These are phyloP conservation scores for Petrocephalus microphthalmus DNA, from an alignment of 2,113 vertebrate species.

Conservation along the genomic window DNA sequence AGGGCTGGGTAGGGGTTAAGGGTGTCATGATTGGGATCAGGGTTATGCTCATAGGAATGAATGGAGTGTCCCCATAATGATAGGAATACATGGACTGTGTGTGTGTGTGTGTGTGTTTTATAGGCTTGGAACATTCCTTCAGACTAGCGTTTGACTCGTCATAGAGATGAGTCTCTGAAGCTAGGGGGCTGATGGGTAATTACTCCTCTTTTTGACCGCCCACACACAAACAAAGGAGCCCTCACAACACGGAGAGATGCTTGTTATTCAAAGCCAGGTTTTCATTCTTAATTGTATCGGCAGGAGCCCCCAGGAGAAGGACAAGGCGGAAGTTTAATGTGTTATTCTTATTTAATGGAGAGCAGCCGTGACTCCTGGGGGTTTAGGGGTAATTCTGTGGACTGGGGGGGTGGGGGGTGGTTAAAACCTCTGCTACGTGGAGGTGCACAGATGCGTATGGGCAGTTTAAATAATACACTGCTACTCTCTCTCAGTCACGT, in stretches of 20 bases:
- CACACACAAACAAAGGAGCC: not conserved
- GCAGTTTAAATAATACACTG: not conserved
- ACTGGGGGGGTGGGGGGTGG: not conserved
- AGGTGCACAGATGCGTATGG: not conserved
- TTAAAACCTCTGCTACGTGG: not conserved
- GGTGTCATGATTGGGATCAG: no score
- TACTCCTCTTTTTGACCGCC: not conserved
- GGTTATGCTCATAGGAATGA: no score
- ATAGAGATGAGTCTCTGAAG: not conserved
- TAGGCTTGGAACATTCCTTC: not conserved
- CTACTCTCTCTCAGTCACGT: not conserved
- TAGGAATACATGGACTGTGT: no score
- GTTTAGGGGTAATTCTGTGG: not conserved
- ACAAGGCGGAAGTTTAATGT: not conserved
- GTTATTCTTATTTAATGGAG: constrained; percentile 2
- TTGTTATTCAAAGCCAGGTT: not conserved
- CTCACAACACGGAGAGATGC: not conserved
- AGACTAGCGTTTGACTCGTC: not conserved
- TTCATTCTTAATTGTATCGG: constrained; percentile 5
- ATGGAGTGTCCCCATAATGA: no score
- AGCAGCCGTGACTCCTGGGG: not conserved
- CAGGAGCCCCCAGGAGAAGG: not conserved
- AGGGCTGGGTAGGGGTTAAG: no score
- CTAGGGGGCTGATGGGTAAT: not conserved
- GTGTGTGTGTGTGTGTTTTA: not conserved